Percentiles rank a stretch among this genome's conserved stretches.
Conservation (phyloP, 2,888 invertebrate species). For the Lasius platythorax region DNA sequence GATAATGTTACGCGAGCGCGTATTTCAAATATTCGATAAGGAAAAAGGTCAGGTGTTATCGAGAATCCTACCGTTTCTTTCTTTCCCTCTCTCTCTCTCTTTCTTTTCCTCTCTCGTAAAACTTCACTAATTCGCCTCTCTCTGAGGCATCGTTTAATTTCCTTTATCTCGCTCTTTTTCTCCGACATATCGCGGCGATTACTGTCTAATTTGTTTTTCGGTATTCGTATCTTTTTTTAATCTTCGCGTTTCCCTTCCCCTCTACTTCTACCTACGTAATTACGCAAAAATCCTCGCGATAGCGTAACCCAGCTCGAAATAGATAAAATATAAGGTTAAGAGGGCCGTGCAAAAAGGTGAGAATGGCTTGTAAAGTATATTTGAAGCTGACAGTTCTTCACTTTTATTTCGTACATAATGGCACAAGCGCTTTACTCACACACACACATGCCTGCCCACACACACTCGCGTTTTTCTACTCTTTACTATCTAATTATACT, state of each 20-base stretch:
- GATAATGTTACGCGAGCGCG: conserved; percentile 8
- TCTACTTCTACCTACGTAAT: conserved; percentile 39
- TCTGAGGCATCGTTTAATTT: conserved; percentile 50
- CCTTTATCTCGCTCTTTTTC: conserved; percentile 39
- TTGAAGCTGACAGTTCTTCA: conserved; percentile 72
- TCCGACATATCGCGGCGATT: conserved; percentile 20
- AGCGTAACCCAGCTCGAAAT: conserved; percentile 33
- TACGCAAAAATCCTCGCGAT: conserved; percentile 37
- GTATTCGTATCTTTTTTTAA: conserved; percentile 31
- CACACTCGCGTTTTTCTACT: conserved; percentile 42
- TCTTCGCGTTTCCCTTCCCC: conserved; percentile 2
- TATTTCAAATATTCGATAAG: conserved; percentile 58
- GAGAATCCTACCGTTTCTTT: conserved; percentile 60
- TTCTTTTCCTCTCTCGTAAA: conserved; percentile 19
- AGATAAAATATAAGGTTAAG: conserved; percentile 60
- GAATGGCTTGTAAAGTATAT: conserved; percentile 78
- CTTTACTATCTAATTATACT: conserved; percentile 59
- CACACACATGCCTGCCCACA: conserved; percentile 43
- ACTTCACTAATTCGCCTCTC: conserved; percentile 68
- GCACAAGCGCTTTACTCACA: conserved; percentile 81
- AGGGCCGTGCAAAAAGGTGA: conserved; percentile 80
- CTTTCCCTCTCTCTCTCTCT: background rate
- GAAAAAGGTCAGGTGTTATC: conserved; percentile 67
- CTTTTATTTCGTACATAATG: conserved; percentile 77
- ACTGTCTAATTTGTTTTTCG: conserved; percentile 58